Percentiles rank a stretch among this genome's conserved stretches.
Evolutionary conservation across 2,888 invertebrate genomes (phyloP).

Genomic region (Sphaeridia pumilis): DNA sequence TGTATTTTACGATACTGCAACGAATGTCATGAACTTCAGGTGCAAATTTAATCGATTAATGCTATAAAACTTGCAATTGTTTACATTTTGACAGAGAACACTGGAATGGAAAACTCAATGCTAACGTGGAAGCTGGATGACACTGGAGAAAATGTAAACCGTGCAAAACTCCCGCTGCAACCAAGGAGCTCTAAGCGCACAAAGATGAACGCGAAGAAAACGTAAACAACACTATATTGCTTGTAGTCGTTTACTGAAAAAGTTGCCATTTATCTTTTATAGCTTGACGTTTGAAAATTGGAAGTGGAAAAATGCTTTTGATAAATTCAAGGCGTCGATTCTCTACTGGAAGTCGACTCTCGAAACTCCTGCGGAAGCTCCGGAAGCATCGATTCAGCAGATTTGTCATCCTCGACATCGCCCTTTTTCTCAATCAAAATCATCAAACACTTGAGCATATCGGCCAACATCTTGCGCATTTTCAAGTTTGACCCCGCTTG

Average conservation of each 20-base stretch:
- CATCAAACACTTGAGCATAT: not conserved
- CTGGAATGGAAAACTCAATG: not conserved
- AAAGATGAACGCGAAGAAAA: too few relatives aligned
- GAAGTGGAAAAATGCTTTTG: too few relatives aligned
- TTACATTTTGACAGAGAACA: not conserved
- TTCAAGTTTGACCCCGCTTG: not conserved
- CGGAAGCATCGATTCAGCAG: too few relatives aligned
- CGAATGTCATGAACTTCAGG: not conserved
- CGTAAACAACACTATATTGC: too few relatives aligned
- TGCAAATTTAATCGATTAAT: not conserved
- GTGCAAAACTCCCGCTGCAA: not conserved
- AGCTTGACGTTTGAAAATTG: too few relatives aligned
- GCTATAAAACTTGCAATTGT: not conserved
- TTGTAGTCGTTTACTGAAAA: too few relatives aligned
- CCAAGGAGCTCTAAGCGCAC: not conserved
- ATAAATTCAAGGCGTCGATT: too few relatives aligned
- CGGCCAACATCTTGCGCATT: constrained; percentile 1
- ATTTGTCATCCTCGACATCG: not conserved
- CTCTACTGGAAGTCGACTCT: too few relatives aligned
- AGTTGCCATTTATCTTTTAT: too few relatives aligned
- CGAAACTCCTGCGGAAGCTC: too few relatives aligned
- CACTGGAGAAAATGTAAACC: not conserved
- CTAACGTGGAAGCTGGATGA: not conserved
- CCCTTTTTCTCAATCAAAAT: not conserved
- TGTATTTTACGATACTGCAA: not conserved